Base-by-base conservation (phyloP, 2,797 vertebrate genomes). In the Amazona ochrocephala region DNA sequence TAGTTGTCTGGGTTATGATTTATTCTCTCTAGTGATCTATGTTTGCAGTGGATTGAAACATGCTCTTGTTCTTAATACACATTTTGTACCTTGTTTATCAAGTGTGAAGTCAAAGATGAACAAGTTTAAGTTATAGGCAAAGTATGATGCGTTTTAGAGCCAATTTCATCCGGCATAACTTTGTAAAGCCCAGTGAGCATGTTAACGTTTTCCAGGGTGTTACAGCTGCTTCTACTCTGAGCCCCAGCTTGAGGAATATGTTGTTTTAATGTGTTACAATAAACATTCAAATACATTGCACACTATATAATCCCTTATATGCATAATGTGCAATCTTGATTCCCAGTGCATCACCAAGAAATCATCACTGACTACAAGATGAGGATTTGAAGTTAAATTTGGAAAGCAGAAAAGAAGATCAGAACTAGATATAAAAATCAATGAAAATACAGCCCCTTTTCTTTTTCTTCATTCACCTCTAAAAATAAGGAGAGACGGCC, bases 1-100 rank as follows among this genome's bases (percentile, higher is more conserved):
- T 18, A 65, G 65, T 58, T 90, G 83, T 41, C 67, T 94, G 24
- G 45, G 50, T 89, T 94, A 74, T 92, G 91, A 83, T 92, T 96
- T 97, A 88, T 95, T 93, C 77, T 81, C 47, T 91, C 79, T 87
- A 77, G 78, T 90, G 75, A 87, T 94, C 87, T 65, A 1, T 76
- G 32, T 54, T 89, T 90, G 74, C 48, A 68, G 42, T 66, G 71
- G 68, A 92, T 60, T 94, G 88, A 95, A 94, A 89, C 0, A 0
- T 87, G 65, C 27, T 89, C 75, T 90, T 93, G 22, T 70, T 87
- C 50, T 61, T 87, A 80, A 89, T 72, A 67, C 47, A 87, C 85
- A 72, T 85, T 92, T 95, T 66, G 96, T 85, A 83, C 29, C 27
- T 66, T 94, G 48, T 87, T 94, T 89, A 72, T 90, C 78, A 68